These are phyloP conservation scores for Gymnocypris eckloni DNA, from an alignment of 2,797 vertebrate species.

Conservation along the genomic window DNA sequence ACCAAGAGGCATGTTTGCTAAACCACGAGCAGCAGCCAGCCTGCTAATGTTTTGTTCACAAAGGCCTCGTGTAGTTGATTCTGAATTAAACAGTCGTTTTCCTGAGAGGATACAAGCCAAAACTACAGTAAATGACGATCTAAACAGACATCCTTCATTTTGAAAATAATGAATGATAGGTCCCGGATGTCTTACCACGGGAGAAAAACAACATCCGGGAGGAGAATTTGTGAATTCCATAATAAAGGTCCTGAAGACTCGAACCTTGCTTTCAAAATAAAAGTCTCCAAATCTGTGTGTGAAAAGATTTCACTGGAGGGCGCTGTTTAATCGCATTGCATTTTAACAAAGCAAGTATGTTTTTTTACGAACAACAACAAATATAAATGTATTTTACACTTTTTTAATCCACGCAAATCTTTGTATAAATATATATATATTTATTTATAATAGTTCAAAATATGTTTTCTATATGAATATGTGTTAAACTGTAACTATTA, in stretches of 20 bases:
- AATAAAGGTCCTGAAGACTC: neutral
- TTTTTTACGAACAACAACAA: neutral
- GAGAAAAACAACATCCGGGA: slow-evolving; percentile 12
- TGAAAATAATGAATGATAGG: slow-evolving; percentile 33
- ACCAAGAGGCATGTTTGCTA: slow-evolving; percentile 73
- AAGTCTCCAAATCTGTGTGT: neutral
- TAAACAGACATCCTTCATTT: neutral
- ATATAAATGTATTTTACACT: slow-evolving; percentile 2
- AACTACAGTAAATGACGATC: neutral
- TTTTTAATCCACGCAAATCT: slow-evolving; percentile 54
- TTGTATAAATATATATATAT: neutral
- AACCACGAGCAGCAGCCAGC: neutral
- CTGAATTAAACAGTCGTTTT: neutral
- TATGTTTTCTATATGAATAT: no score
- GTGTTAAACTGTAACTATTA: no score
- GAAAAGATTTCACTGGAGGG: neutral
- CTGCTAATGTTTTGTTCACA: neutral
- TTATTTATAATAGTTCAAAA: no score
- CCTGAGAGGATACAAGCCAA: neutral
- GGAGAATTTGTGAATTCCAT: neutral
- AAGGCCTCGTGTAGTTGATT: neutral
- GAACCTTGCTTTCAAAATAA: neutral
- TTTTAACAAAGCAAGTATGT: neutral
- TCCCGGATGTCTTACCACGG: neutral
- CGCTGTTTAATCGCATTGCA: neutral